Base-by-base conservation (phyloP, 2,797 vertebrate genomes). In the Triplophysa bombifrons region DNA sequence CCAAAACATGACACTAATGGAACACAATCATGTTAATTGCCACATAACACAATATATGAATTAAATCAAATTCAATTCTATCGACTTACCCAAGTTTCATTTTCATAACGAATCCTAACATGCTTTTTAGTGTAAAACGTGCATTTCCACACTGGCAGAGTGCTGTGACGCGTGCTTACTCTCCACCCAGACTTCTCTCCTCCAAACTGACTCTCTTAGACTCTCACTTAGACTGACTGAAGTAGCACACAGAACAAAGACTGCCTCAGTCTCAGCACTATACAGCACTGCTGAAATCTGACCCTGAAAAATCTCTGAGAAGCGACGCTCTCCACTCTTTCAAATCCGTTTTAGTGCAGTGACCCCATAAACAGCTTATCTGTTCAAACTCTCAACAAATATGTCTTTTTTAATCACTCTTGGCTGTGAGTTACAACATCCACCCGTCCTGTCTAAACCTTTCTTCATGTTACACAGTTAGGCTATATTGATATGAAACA, bases 251-350 rank as follows among this genome's bases (percentile, higher is more conserved):
- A 20, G 75, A 87, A 87, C 86, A 88, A 88, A 88, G 85, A 83
- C 83, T 58, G 76, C 80, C 83, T 87, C 86, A 93, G 92, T 93
- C 88, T 83, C 20, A 85, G 84, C 61, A 84, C 79, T 67, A 87
- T 82, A 86, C 79, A 74, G 87, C 84, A 88, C 87, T 86, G 86
- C 82, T 83, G 92, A 93, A 93, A 94, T 89, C 78, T 84, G 92
- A 93, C 87, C 91, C 91, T 79, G 66, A 74, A 85, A 76, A 82
- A 72, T 60, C 73, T 61, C 65, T 84, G 61, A 83, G 81, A 79
- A 74, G 85, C 68, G 22, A 51, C 58, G 76, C 69, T 82, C 81
- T 84, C 83, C 68, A 81, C 61, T 79, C 77, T 80, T 77, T 77
- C 53, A 72, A 80, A 72, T 72, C 61, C 61, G 34, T 73, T 80